A percentile compares a stretch with the other conserved stretches of the same genome.
Evolutionary conservation across 2,113 vertebrate species (phyloP).

Genomic region (Podarcis raffonei): DNA sequence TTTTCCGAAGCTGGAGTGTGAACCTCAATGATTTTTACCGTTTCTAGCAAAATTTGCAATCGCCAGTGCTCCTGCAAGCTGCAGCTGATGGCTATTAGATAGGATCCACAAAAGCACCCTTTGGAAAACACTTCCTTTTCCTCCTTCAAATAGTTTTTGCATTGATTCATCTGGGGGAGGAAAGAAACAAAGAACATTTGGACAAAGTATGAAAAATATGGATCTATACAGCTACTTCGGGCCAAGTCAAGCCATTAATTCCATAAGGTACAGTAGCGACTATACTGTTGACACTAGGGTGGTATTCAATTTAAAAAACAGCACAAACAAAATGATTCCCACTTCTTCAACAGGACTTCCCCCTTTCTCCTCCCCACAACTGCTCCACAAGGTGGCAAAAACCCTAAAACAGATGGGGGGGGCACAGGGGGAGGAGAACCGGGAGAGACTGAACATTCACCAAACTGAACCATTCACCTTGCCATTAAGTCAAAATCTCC

Average conservation of each 20-base stretch:
- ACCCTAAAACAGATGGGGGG: too few relatives aligned
- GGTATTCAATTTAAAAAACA: too few relatives aligned
- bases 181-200: constrained; percentile 42
- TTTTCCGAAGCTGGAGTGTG: not conserved
- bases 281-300: too few relatives aligned
- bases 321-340: too few relatives aligned
- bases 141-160: constrained; percentile 98
- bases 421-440: too few relatives aligned
- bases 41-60: constrained; percentile 98
- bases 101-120: constrained; percentile 96
- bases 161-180: constrained; percentile 91
- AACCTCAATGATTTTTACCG: constrained; percentile 75
- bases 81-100: constrained; percentile 94
- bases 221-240: not conserved
- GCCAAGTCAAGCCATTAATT: too few relatives aligned
- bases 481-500: too few relatives aligned
- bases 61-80: constrained; percentile 95
- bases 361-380: too few relatives aligned
- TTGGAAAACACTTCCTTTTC: constrained; percentile 95
- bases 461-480: too few relatives aligned
- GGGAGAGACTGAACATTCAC: too few relatives aligned
- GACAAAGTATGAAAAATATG: not conserved
- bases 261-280: not conserved
- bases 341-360: too few relatives aligned
- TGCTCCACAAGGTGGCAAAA: too few relatives aligned